Evolutionary conservation across 37 sponge, comb jelly and placozoan genomes (phyloP), one percentile per base, ranked within the genome.

Genomic region (Amphimedon queenslandica): DNA sequence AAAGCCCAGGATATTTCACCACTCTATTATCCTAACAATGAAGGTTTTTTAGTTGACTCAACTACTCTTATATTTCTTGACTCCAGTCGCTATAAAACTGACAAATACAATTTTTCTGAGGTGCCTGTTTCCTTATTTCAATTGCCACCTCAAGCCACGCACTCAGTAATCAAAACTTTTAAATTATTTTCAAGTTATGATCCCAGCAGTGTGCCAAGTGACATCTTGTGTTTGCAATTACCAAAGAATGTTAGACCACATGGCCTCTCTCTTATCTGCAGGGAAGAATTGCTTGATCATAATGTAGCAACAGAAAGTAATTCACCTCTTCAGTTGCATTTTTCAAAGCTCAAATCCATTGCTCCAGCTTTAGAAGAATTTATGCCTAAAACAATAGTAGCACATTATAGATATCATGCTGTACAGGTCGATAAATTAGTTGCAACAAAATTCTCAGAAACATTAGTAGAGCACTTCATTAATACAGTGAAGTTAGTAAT

Each of bases 161-260:
- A 8, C 13, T 18, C 51, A 18, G 8, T 47, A 47, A 8, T 18
- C 8, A 47, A 47, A 13, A 47, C 13, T 47, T 8, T 18, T 47
- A 8, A 47, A 47, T n/a, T n/a, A n/a, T n/a, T n/a, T n/a, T n/a
- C n/a, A n/a, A n/a, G n/a, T n/a, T n/a, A n/a, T n/a, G n/a, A n/a
- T n/a, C n/a, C n/a, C n/a, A 8, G n/a, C n/a, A 8, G 13, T 18
- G 13, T 47, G 13, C 13, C 8, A 13, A 47, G 51, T 18, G 51
- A 47, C 13, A 47, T 47, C 51, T n/a, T n/a, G n/a, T 75, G 76
- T 64, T 13, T 33, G 10, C 43, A 42, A 5, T 39, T 77, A 55
- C 77, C 77, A 66, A 3, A 65, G 27, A 47, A 67, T 30, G 77
- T 77, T 4, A 55, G 68, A 1, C 77, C 77, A 18, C 47, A 30